Evolutionary conservation across 2,113 vertebrate species (phyloP), one percentile per base, ranked within the genome.

Genomic region (Centropristis striata): DNA sequence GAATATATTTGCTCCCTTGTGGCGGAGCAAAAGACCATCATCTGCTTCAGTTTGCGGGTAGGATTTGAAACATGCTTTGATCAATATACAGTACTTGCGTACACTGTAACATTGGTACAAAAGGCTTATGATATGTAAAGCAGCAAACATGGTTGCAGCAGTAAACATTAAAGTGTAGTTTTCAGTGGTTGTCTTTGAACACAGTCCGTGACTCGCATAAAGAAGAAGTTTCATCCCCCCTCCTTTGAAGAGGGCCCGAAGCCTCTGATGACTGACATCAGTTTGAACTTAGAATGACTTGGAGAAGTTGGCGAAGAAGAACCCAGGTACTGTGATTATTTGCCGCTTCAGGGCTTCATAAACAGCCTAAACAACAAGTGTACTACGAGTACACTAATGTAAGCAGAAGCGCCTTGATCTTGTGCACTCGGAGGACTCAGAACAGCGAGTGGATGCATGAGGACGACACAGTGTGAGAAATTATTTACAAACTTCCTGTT

Each of bases 211-310:
- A 15, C 49, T 73, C 64, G 64, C 61, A 78, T 67, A 46, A 67
- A 51, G 9, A 82, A 58, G 67, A 50, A 15, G 54, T 25, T 63
- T 67, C 6, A 53, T 28, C 14, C 73, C 15, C 41, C 68, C n/a
- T 37, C 12, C 66, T 85, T 81, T 86, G 69, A 80, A 71, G 65
- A 57, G 7, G 1, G 65, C 60, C 75, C 27, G n/a, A 21, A 78
- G 78, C 81, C 36, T 72, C 20, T 41, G 65, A 70, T 78, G 75
- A 82, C 69, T 83, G 81, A 50, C 75, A 80, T 82, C 47, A 58
- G 57, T 44, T 72, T 85, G 72, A 88, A 86, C 75, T 75, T 28
- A 37, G 66, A 65, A 55, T 39, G 66, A 88, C 81, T 81, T 27
- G 20, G 41, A 69, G 49, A 71, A 60, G 71, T 76, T 81, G 41